These are phyloP conservation scores for Lottia scabra DNA, from an alignment of 2,888 invertebrate genomes.

Conservation along the genomic window DNA sequence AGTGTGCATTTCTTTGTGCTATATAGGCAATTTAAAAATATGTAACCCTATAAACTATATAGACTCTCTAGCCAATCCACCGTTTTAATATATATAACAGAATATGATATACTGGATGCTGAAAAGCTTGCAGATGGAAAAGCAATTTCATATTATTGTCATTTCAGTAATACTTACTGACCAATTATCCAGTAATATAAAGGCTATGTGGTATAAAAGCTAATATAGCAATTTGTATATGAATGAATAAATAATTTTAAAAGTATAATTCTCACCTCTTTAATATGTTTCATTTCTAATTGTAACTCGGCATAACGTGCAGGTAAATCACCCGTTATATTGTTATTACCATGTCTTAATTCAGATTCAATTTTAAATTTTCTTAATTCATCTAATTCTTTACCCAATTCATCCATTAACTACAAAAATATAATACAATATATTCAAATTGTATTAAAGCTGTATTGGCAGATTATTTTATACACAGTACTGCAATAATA, in stretches of 20 bases:
- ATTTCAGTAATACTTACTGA: too few relatives aligned
- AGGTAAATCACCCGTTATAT: constrained; percentile 37
- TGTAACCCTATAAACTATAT: too few relatives aligned
- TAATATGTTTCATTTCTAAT: constrained; percentile 50
- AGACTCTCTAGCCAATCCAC: too few relatives aligned
- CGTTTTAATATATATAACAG: too few relatives aligned
- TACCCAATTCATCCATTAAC: constrained; percentile 67
- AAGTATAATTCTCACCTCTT: constrained; percentile 47
- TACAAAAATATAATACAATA: constrained; percentile 36
- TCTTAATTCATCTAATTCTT: constrained; percentile 67
- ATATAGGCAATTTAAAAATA: too few relatives aligned
- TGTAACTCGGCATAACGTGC: constrained; percentile 50
- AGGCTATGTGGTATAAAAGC: too few relatives aligned
- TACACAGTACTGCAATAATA: neutral
- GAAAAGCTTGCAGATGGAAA: too few relatives aligned
- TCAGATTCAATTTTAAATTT: constrained; percentile 56
- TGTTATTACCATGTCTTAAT: constrained; percentile 7
- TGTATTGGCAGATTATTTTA: neutral
- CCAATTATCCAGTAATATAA: too few relatives aligned
- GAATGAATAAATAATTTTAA: neutral
- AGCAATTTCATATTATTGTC: too few relatives aligned
- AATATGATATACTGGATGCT: too few relatives aligned
- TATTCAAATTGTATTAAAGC: neutral
- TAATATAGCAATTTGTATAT: too few relatives aligned
- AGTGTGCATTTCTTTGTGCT: too few relatives aligned